Conservation (phyloP, 1,140 invertebrate species). For the Ladona fulva region DNA sequence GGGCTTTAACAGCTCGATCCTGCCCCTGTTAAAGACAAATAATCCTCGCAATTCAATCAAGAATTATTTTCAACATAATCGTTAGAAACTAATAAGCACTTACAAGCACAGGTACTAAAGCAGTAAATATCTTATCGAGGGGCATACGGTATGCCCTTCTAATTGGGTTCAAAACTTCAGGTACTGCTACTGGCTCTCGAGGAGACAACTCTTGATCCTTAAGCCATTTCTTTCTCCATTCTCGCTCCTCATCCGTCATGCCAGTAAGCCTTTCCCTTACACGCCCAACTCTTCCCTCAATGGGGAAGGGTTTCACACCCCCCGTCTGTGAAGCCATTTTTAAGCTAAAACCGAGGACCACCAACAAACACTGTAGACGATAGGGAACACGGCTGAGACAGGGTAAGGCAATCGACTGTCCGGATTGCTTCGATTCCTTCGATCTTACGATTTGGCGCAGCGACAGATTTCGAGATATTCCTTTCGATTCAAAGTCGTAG, state of each 20-base stretch:
- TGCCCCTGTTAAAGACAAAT: constrained; percentile 42
- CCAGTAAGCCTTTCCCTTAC: constrained; percentile 69
- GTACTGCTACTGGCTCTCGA: constrained; percentile 62
- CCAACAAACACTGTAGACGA: too few relatives aligned
- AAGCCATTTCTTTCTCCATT: constrained; percentile 71
- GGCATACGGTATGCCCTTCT: constrained; percentile 63
- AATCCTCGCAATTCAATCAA: constrained; percentile 20
- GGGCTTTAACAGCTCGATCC: constrained; percentile 39
- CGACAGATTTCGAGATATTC: too few relatives aligned
- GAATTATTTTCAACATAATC: constrained; percentile 35
- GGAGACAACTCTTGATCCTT: constrained; percentile 67
- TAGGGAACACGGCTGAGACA: too few relatives aligned
- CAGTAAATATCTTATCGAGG: constrained; percentile 46
- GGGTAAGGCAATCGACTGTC: too few relatives aligned
- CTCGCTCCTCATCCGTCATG: constrained; percentile 74
- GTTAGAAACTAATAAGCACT: constrained; percentile 24
- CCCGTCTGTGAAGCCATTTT: constrained; percentile 39
- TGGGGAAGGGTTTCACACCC: constrained; percentile 58
- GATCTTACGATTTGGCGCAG: too few relatives aligned
- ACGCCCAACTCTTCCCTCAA: constrained; percentile 57
- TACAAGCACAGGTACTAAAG: constrained; percentile 52
- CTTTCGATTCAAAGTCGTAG: too few relatives aligned
- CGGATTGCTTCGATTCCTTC: too few relatives aligned
- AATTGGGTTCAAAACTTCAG: constrained; percentile 63
- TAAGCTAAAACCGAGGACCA: not conserved